These are phyloP conservation scores for Pluvialis apricaria DNA, from an alignment of 2,113 vertebrate genomes.

Conservation along the genomic window DNA sequence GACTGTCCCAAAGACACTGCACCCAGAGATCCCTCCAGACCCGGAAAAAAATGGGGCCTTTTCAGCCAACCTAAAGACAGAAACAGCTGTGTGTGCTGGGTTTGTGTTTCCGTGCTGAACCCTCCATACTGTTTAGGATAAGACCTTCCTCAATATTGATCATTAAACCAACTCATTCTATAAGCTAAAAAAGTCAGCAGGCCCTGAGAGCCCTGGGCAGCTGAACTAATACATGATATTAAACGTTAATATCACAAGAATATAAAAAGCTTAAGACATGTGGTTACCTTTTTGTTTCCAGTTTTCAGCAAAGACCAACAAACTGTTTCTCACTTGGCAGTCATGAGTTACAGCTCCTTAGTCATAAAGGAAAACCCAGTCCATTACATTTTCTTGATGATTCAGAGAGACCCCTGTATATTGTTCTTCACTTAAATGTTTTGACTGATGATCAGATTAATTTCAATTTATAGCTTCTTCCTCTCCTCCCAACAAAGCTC, in stretches of 20 bases:
- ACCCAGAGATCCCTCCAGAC: neutral
- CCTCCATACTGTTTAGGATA: neutral
- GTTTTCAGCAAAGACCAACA: neutral
- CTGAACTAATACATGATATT: neutral
- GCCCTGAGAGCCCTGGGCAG: neutral
- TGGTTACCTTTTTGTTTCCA: neutral
- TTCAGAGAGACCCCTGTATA: neutral
- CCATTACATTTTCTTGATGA: neutral
- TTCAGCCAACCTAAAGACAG: neutral
- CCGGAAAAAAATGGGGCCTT: neutral
- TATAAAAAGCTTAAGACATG: neutral
- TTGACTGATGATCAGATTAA: neutral
- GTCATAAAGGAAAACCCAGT: neutral
- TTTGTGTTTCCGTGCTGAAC: neutral
- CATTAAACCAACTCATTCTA: neutral
- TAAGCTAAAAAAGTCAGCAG: neutral
- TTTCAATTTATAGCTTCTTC: slow-evolving; percentile 35
- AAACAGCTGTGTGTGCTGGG: fast-evolving
- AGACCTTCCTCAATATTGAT: neutral
- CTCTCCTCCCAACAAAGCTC: neutral
- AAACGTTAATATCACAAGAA: neutral
- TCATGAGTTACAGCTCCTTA: neutral
- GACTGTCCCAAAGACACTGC: neutral
- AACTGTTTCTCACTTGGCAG: neutral
- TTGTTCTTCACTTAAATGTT: slow-evolving; percentile 5